A percentile compares a stretch with the other conserved stretches of the same genome.
These are phyloP conservation scores for Lithobates sylvaticus DNA, from an alignment of 2,797 vertebrate genomes.

Conservation along the genomic window DNA sequence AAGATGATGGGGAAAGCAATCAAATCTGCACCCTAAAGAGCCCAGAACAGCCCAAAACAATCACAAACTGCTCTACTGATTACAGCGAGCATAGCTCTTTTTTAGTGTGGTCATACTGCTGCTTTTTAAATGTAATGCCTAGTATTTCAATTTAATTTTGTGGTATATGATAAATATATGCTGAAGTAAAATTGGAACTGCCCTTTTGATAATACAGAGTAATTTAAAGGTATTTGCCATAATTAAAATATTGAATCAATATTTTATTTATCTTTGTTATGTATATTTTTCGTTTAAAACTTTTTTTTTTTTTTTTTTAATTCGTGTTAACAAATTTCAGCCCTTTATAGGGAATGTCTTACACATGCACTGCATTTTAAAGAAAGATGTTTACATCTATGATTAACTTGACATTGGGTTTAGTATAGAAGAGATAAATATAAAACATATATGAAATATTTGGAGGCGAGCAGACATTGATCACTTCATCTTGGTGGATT, in stretches of 20 bases:
- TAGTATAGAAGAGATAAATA: slow-evolving; percentile 53
- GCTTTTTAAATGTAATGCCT: too few relatives aligned
- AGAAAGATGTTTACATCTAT: slow-evolving; percentile 50
- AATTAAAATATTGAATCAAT: neutral
- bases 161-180: too few relatives aligned
- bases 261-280: neutral
- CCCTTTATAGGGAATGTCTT: slow-evolving; percentile 20
- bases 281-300: neutral
- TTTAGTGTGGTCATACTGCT: too few relatives aligned
- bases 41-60: too few relatives aligned
- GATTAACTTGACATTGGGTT: slow-evolving; percentile 47
- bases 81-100: too few relatives aligned
- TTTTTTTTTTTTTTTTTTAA: neutral
- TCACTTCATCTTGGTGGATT: slow-evolving; percentile 76
- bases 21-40: too few relatives aligned
- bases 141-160: too few relatives aligned
- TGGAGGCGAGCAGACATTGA: slow-evolving; percentile 67
- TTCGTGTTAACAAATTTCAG: neutral
- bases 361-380: slow-evolving; percentile 40
- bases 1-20: too few relatives aligned
- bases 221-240: neutral
- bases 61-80: too few relatives aligned
- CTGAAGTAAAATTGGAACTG: too few relatives aligned
- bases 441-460: slow-evolving; percentile 59
- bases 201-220: too few relatives aligned